phyloP scores from a whole-genome alignment of 2,888 invertebrate species.

The Folsomia manolachei region DNA sequence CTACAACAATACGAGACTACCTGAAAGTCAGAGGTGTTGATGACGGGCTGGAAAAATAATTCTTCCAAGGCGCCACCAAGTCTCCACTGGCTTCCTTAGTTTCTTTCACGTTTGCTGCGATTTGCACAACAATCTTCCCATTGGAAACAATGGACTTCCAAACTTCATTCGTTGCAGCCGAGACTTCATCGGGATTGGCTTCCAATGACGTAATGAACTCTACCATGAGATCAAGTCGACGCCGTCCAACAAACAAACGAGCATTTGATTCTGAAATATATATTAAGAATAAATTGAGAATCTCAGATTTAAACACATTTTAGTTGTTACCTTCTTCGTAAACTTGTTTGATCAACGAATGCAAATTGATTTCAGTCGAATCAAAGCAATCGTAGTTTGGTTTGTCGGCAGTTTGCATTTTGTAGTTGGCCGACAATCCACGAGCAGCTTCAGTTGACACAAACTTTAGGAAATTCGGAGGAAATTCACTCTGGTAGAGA shows the following conservation, averaged over 20 bases:
- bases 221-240: constrained; percentile 46
- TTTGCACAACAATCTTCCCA: constrained; percentile 39
- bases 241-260: constrained; percentile 47
- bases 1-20: constrained; percentile 15
- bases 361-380: constrained; percentile 48
- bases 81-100: constrained; percentile 29
- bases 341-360: constrained; percentile 46
- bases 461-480: constrained; percentile 69
- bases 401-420: constrained; percentile 44
- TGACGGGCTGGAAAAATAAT: constrained; percentile 34
- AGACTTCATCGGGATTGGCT: constrained; percentile 24
- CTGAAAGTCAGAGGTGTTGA: constrained; percentile 28
- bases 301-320: not conserved
- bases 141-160: constrained; percentile 44
- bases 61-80: constrained; percentile 44
- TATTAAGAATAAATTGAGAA: not conserved
- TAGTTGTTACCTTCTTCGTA: constrained; percentile 37
- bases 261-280: constrained; percentile 45
- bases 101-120: constrained; percentile 41
- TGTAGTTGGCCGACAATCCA: constrained; percentile 47
- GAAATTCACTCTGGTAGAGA: constrained; percentile 68
- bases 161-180: constrained; percentile 32
- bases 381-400: constrained; percentile 50
- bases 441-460: constrained; percentile 65
- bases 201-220: constrained; percentile 40